phyloP scores from a whole-genome alignment of 2,113 vertebrate genomes.

The Talpa occidentalis region DNA sequence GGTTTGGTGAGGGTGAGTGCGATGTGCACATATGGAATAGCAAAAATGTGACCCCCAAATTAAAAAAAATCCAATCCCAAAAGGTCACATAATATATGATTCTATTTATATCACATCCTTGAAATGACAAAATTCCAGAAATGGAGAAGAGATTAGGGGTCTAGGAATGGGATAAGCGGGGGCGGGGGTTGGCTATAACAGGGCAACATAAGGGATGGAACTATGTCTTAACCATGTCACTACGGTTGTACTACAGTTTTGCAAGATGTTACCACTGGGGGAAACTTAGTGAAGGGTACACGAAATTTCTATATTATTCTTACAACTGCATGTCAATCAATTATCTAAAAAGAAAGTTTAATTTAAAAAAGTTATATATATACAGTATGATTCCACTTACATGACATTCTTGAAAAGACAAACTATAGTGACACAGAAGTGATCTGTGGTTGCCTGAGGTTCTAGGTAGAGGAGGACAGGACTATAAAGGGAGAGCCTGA shows the following conservation, averaged over 20 bases:
- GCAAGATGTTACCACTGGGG: not conserved
- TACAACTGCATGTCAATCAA: conserved; percentile 24
- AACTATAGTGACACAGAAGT: not conserved
- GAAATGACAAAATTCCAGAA: conserved; percentile 37
- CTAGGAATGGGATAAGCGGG: not conserved
- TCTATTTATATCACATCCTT: not conserved
- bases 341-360: not conserved
- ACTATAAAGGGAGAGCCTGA: not conserved
- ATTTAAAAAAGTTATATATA: not conserved
- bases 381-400: not conserved
- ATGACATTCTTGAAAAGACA: conserved; percentile 28
- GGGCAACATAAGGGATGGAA: not conserved
- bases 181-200: not conserved
- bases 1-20: too few species aligned
- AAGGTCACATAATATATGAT: not conserved
- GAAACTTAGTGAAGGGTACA: not conserved
- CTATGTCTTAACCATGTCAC: not conserved
- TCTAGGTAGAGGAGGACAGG: not conserved
- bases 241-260: not conserved
- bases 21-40: too few species aligned
- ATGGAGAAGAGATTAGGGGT: not conserved
- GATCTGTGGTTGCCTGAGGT: not conserved
- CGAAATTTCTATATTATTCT: not conserved
- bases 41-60: too few species aligned
- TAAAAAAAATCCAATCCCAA: not conserved